Percentiles rank a stretch among this genome's conserved stretches.
These are phyloP conservation scores for Ceratoteleas bidentatus DNA, from an alignment of 1,140 invertebrate species.

Conservation along the genomic window DNA sequence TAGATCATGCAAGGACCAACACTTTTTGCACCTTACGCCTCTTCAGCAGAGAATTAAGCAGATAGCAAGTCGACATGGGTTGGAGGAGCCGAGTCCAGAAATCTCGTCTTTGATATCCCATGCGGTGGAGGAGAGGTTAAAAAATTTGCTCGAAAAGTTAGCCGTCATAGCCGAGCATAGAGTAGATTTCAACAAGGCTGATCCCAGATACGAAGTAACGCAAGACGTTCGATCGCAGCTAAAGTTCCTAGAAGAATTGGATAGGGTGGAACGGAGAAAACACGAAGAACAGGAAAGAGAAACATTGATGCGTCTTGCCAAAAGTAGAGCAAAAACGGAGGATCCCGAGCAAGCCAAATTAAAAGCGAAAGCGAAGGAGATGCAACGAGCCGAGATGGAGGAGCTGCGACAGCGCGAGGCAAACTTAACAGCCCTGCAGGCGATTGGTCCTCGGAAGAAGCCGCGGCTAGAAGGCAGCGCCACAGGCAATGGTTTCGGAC, in stretches of 20 bases:
- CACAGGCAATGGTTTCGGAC: constrained; percentile 75
- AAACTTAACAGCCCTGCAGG: constrained; percentile 96
- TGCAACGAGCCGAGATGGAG: constrained; percentile 97
- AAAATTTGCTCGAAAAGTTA: constrained; percentile 95
- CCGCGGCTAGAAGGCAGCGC: constrained; percentile 88
- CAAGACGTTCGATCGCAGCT: constrained; percentile 96
- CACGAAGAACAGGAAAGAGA: constrained; percentile 98
- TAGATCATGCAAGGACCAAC: constrained; percentile 97
- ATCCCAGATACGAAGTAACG: constrained; percentile 92
- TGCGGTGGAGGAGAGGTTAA: constrained; percentile 96
- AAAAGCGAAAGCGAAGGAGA: constrained; percentile 97
- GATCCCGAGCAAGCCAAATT: constrained; percentile 98
- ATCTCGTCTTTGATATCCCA: constrained; percentile 96
- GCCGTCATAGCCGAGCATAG: constrained; percentile 97
- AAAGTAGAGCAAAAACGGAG: constrained; percentile 97
- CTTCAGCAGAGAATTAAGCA: constrained; percentile 90
- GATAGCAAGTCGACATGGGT: constrained; percentile 88
- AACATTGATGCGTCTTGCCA: constrained; percentile 94
- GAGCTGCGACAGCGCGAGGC: constrained; percentile 96
- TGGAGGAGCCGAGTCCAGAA: constrained; percentile 93
- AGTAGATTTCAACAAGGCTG: constrained; percentile 86
- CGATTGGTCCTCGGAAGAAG: constrained; percentile 97
- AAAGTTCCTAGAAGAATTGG: constrained; percentile 97
- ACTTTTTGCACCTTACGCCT: constrained; percentile 90
- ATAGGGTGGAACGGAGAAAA: constrained; percentile 94